Base-by-base conservation (phyloP, 2,888 invertebrate species). In the Drosophila antonietae region DNA sequence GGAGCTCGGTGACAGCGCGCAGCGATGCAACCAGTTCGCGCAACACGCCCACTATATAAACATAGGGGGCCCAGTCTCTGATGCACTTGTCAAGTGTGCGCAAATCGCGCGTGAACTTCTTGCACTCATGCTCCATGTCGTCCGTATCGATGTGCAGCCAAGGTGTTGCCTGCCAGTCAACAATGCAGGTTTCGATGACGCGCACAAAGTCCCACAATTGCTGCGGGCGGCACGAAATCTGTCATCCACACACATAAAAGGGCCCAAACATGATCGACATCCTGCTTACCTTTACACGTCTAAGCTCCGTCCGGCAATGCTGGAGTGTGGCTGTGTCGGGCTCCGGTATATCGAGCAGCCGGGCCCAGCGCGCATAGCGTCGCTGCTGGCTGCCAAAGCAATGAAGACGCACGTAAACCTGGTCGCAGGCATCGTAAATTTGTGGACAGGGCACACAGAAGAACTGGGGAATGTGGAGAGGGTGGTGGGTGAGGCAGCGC, bases 141-240 rank as follows among this genome's bases (percentile, higher is more conserved):
- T 99, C 99, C 5, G 98, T 97, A 90, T 98, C 98, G 78, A 99
- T 97, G 91, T 96, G 96, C 89, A 96, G 96, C 98, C 98, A 99
- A 10, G 96, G 95, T 0, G 98, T 98, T 69, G 95, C 96, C 93
- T 98, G 98, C 98, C 99, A 99, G 91, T 97, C 97, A 75, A 96
- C 95, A 78, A 98, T 95, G 81, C 96, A 96, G 15, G 96, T 96
- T 91, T 95, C 94, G 60, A 98, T 96, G 74, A 98, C 95, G 84
- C 94, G 94, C 62, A 97, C 96, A 93, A 97, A 98, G 93, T 99
- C 98, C 98, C 98, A 99, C 18, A 98, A 93, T 93, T 95, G 95
- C 94, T 96, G 49, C 35, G 57, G 57, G 53, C 41, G 46, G 14
- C 8, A 62, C 41, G 23, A 33, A 44, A 60, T 28, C 35, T 59